Percentiles rank a stretch among this genome's conserved stretches.
phyloP scores from a whole-genome alignment of 1,140 invertebrate genomes.

The Littorina saxatilis region DNA sequence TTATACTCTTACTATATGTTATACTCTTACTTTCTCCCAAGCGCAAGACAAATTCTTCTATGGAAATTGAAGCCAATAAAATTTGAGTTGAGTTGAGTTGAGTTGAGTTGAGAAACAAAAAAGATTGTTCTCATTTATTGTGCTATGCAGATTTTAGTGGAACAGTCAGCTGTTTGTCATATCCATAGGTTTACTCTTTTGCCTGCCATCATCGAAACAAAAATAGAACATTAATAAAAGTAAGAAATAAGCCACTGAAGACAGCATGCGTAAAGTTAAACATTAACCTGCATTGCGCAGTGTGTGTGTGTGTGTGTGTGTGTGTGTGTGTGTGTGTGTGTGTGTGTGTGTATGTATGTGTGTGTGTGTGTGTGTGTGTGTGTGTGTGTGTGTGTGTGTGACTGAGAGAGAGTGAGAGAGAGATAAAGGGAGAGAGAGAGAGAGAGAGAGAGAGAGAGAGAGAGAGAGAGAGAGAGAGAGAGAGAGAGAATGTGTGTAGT shows the following conservation, averaged over 20 bases:
- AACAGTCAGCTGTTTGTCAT: too few species aligned
- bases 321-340: neutral
- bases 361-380: neutral
- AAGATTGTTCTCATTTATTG: too few species aligned
- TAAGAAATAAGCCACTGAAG: too few species aligned
- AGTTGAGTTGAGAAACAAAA: too few species aligned
- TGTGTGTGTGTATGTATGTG: neutral
- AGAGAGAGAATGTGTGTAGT: too few species aligned
- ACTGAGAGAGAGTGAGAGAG: neutral
- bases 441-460: slow-evolving; percentile 10
- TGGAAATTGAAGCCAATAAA: too few species aligned
- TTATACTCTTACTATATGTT: too few species aligned
- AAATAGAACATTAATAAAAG: neutral
- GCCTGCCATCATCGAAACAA: neutral
- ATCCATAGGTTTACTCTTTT: too few species aligned
- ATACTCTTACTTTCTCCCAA: too few species aligned
- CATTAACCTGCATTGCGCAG: neutral
- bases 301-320: neutral
- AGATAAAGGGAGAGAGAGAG: neutral
- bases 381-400: neutral
- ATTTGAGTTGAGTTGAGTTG: too few species aligned
- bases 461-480: slow-evolving; percentile 15
- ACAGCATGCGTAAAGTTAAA: neutral
- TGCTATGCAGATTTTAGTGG: too few species aligned
- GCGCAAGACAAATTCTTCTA: too few species aligned